A percentile compares a stretch with the other conserved stretches of the same genome.
Conservation (phyloP, 1,140 invertebrate genomes). For the Ectropis grisescens region DNA sequence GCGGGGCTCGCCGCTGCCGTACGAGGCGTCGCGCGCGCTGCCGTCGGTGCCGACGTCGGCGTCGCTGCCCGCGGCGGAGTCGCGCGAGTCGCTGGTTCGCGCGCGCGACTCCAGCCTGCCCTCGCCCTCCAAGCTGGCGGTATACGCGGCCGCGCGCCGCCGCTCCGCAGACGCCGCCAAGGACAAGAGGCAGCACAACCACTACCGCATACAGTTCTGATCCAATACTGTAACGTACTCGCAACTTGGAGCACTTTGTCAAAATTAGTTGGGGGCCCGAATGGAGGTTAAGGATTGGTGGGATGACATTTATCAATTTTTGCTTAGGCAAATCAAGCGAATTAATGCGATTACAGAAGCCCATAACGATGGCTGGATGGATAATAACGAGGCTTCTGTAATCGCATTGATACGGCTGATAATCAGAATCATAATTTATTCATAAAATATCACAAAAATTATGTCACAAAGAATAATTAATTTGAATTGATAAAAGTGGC, state of each 20-base stretch:
- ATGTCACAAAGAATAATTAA: too few species aligned
- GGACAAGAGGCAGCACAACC: conserved; percentile 24
- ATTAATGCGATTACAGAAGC: conserved; percentile 3
- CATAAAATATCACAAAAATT: too few species aligned
- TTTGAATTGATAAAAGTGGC: too few species aligned
- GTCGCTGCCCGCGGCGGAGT: too few species aligned
- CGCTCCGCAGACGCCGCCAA: conserved; percentile 71
- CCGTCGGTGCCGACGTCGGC: conserved; percentile 68
- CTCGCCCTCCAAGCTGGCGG: conserved; percentile 72
- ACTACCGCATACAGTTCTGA: too few species aligned
- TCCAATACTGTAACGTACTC: conserved; percentile 66
- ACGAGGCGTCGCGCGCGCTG: conserved; percentile 72
- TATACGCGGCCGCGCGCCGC: conserved; percentile 67
- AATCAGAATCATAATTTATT: too few species aligned
- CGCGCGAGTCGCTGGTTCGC: too few species aligned
- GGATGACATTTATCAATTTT: conserved; percentile 71
- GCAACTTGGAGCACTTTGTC: conserved; percentile 73
- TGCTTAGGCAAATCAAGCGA: conserved; percentile 50
- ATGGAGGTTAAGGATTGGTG: conserved; percentile 68
- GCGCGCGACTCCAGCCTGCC: conserved; percentile 59
- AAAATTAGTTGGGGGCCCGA: too few species aligned
- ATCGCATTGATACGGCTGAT: too few species aligned
- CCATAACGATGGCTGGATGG: too few species aligned
- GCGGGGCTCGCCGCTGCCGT: conserved; percentile 50
- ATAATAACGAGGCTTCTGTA: too few species aligned